Evolutionary conservation across 2,113 vertebrate genomes (phyloP).

Genomic region (Nycticorax nycticorax): DNA sequence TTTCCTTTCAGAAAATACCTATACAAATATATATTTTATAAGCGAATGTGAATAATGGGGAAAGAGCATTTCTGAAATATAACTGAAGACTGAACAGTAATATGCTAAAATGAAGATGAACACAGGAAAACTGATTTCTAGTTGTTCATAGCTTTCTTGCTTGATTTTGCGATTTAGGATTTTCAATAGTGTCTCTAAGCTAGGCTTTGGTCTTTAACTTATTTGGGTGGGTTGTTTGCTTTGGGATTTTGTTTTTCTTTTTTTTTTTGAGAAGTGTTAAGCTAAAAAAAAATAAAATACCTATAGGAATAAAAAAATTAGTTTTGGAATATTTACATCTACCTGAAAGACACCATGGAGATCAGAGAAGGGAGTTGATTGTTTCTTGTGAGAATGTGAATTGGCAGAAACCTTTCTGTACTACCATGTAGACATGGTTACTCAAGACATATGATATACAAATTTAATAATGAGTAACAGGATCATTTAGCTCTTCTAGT

Average conservation of each 20-base stretch:
- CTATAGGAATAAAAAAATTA: rapidly evolving
- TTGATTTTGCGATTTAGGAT: background rate
- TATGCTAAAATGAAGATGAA: background rate
- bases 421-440: background rate
- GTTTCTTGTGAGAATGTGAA: background rate
- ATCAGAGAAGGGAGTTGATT: background rate
- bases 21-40: background rate
- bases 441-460: background rate
- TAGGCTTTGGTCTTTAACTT: background rate
- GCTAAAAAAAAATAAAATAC: background rate
- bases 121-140: background rate
- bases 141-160: background rate
- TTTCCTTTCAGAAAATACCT: background rate
- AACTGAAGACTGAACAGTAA: background rate
- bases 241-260: no score
- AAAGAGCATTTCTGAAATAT: background rate
- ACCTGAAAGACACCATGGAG: background rate
- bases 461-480: background rate
- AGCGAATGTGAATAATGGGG: background rate
- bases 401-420: background rate
- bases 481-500: background rate
- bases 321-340: background rate
- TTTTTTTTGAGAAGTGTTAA: background rate
- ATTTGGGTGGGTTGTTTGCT: background rate
- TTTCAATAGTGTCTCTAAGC: background rate